phyloP scores from a whole-genome alignment of 2,113 vertebrate species.

The Amazona guildingii region DNA sequence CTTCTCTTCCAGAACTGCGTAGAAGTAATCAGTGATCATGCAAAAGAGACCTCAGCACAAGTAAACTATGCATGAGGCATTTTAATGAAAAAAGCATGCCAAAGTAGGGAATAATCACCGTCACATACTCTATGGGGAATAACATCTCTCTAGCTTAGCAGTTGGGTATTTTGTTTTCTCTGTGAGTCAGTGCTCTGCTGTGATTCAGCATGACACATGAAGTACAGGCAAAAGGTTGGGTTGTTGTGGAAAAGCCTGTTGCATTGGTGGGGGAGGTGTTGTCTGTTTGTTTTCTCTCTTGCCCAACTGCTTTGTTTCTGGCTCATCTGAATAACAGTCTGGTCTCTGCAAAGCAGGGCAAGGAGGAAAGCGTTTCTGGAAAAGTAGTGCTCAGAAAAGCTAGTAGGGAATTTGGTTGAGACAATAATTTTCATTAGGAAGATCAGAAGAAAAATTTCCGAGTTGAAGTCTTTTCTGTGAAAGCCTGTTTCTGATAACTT shows the following conservation, averaged over 20 bases:
- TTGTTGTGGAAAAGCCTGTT: constrained; percentile 21
- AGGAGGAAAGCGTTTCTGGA: not conserved
- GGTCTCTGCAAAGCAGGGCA: not conserved
- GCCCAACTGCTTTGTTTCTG: constrained; percentile 53
- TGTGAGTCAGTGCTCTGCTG: not conserved
- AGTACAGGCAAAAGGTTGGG: not conserved
- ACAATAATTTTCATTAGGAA: not conserved
- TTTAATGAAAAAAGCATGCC: not conserved
- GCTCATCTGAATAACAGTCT: constrained; percentile 14
- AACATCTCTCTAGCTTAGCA: not conserved
- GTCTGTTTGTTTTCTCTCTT: constrained; percentile 62
- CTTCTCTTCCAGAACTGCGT: not conserved
- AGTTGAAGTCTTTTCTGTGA: not conserved
- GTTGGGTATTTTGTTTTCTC: constrained; percentile 11
- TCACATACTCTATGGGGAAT: not conserved
- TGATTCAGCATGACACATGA: constrained; percentile 46
- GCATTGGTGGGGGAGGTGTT: not conserved
- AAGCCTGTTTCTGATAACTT: not conserved
- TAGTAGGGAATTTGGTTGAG: not conserved
- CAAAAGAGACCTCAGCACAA: not conserved
- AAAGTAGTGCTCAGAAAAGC: not conserved
- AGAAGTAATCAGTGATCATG: not conserved
- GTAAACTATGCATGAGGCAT: not conserved
- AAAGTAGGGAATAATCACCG: not conserved
- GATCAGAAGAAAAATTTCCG: not conserved